Evolutionary conservation across 2,888 invertebrate species (phyloP), one percentile per base, ranked within the genome.

Genomic region (Lepidochrysops patricia): DNA sequence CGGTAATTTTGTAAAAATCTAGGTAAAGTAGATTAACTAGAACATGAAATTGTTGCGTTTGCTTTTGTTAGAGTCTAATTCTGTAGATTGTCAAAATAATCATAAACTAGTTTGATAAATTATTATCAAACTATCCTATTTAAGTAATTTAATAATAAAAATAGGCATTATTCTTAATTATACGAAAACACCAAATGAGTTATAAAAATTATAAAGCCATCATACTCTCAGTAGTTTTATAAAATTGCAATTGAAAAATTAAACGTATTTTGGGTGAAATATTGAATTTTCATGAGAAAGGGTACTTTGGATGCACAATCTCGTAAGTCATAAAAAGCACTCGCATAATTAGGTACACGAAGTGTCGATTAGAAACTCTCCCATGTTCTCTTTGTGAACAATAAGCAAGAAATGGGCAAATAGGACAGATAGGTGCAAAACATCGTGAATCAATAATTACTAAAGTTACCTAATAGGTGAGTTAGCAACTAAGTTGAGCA

Each of bases 341-440:
- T 48, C 25, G 23, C 26, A 58, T 35, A 54, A 32, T 54, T 54
- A n/a, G n/a, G n/a, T n/a, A 35, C 29, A 49, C 19, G 7, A 49
- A 49, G 23, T 19, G 25, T 35, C 57, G 26, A 27, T 49, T 49
- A 50, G 49, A 58, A 58, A 58, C n/a, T 23, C 43, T 58, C 58
- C 32, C 58, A 58, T 23, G 49, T 49, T 58, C 49, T 58, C 58
- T 50, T 57, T 32, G 49, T 25, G 9, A 58, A 58, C 58, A 58
- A 49, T 49, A 26, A 25, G 13, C 49, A 49, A 49, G 29, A 52
- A 29, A 15, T 52, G 27, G 29, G 52, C 4, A 27, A 52, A 27
- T n/a, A n/a, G 27, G 15, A 23, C 27, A 50, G 25, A 50, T 19
- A 43, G 19, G 43, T 19, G 19, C 3, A 43, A 7, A 43, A 43